Percentiles rank a stretch among this genome's conserved stretches.
phyloP scores from a whole-genome alignment of 1,140 invertebrate species.

The Heliconius melpomene region DNA sequence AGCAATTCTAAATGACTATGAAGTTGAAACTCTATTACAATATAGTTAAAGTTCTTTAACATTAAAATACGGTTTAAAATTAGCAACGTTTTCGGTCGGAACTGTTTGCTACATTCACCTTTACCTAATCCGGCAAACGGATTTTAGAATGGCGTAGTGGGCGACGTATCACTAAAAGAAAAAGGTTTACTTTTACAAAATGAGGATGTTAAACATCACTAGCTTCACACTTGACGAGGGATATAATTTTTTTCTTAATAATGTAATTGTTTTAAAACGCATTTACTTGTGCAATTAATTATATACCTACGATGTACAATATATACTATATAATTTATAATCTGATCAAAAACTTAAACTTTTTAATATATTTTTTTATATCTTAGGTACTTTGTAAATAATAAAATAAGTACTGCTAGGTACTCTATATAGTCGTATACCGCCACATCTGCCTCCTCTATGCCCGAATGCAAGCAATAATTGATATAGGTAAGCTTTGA shows the following conservation, averaged over 20 bases:
- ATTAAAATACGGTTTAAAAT: background rate
- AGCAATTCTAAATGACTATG: slow-evolving; percentile 1
- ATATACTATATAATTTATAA: too few species aligned
- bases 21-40: slow-evolving; percentile 8
- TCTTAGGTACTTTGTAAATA: too few species aligned
- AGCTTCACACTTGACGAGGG: background rate
- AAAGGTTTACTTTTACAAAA: slow-evolving; percentile 36
- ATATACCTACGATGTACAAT: too few species aligned
- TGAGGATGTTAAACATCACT: background rate
- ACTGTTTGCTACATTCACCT: slow-evolving; percentile 77
- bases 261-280: too few species aligned
- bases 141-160: slow-evolving; percentile 76
- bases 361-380: too few species aligned
- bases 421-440: too few species aligned
- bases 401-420: too few species aligned
- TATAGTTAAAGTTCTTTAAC: background rate
- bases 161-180: slow-evolving; percentile 60
- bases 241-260: background rate
- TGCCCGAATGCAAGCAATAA: too few species aligned
- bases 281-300: too few species aligned
- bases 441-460: too few species aligned
- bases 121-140: slow-evolving; percentile 77
- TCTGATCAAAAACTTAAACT: background rate
- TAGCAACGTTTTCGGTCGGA: slow-evolving; percentile 38
- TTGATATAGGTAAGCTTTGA: too few species aligned